Percentiles rank a stretch among this genome's conserved stretches.
Conservation (phyloP, 2,888 invertebrate genomes). For the Orthosia gracilis region DNA sequence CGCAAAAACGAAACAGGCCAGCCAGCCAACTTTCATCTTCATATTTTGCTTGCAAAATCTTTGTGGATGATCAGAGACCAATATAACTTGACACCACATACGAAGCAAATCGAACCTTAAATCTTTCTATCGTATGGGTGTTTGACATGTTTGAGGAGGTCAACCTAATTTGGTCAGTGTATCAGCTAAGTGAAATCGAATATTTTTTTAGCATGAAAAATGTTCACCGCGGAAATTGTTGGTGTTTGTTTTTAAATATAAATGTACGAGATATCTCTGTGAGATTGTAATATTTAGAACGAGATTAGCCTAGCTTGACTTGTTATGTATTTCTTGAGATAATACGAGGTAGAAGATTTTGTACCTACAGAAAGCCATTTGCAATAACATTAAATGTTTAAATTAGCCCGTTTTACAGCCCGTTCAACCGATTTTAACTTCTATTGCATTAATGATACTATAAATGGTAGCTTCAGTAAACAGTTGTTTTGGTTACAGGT, state of each 20-base stretch:
- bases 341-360: neutral
- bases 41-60: constrained; percentile 75
- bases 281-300: constrained; percentile 17
- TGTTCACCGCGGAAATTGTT: constrained; percentile 50
- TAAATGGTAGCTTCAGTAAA: too few relatives aligned
- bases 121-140: accelerated
- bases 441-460: too few relatives aligned
- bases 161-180: constrained; percentile 39
- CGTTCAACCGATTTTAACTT: too few relatives aligned
- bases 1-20: constrained; percentile 74
- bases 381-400: too few relatives aligned
- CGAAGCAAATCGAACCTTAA: constrained; percentile 5
- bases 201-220: constrained; percentile 70
- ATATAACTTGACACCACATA: constrained; percentile 30
- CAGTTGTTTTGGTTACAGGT: too few relatives aligned
- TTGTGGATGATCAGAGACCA: constrained; percentile 68
- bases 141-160: constrained; percentile 9
- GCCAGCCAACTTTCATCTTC: constrained; percentile 75
- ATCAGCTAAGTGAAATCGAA: constrained; percentile 72
- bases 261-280: constrained; percentile 38
- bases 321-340: constrained; percentile 21
- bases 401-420: too few relatives aligned
- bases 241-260: constrained; percentile 58
- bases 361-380: too few relatives aligned
- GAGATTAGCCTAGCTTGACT: constrained; percentile 26